These are phyloP conservation scores for Ptychodera flava DNA, from an alignment of 35 echinoderm and acorn worm species.

Conservation along the genomic window DNA sequence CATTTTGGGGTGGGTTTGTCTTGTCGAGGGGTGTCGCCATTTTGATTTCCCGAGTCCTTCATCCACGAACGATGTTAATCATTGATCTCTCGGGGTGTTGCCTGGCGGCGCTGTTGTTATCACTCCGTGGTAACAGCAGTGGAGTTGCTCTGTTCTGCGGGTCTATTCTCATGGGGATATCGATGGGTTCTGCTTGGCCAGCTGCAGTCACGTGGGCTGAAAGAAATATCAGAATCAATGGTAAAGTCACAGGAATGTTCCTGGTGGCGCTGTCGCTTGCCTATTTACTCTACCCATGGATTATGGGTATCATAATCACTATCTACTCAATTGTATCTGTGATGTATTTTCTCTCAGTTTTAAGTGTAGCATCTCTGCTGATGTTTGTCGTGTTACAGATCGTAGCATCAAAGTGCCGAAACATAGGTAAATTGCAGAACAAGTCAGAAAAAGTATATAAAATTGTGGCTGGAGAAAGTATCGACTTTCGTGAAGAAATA, in stretches of 20 bases:
- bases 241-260: slow-evolving; percentile 60
- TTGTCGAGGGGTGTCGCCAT: slow-evolving; percentile 68
- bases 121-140: slow-evolving; percentile 20
- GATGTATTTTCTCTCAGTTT: background rate
- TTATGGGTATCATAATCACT: slow-evolving; percentile 18
- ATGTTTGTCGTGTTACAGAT: background rate
- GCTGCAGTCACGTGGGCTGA: slow-evolving; percentile 78
- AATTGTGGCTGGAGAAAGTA: no score
- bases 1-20: slow-evolving; percentile 78
- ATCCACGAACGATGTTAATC: slow-evolving; percentile 57
- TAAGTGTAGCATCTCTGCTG: background rate
- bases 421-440: no score
- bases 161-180: slow-evolving; percentile 39
- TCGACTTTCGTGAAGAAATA: no score
- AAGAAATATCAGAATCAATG: slow-evolving; percentile 47
- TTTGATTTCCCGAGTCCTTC: slow-evolving; percentile 47
- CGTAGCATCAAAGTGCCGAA: background rate
- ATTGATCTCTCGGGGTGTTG: slow-evolving; percentile 48
- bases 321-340: background rate
- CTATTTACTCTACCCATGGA: slow-evolving; percentile 60
- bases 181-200: slow-evolving; percentile 85
- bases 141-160: slow-evolving; percentile 44
- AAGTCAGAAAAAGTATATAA: no score
- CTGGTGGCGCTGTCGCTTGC: slow-evolving; percentile 60
- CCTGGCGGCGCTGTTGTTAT: slow-evolving; percentile 15